Percentiles rank a stretch among this genome's conserved stretches.
Conservation (phyloP, 2,113 vertebrate genomes). For the Ia io region DNA sequence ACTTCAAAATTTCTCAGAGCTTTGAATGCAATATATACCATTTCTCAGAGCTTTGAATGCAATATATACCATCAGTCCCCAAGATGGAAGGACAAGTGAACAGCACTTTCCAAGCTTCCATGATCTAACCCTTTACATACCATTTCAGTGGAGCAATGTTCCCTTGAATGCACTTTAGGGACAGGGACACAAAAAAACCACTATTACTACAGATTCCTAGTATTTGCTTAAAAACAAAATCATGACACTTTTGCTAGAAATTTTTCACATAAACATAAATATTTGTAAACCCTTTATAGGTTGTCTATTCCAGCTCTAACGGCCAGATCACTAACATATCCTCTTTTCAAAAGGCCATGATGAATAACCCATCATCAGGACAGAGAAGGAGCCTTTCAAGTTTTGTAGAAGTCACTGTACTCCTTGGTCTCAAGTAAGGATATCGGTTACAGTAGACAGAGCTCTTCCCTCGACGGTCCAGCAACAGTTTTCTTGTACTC, state of each 20-base stretch:
- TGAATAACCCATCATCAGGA: not conserved
- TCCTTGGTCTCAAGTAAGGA: not conserved
- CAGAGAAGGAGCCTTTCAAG: not conserved
- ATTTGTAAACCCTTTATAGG: not conserved
- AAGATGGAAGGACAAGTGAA: not conserved
- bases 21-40: not conserved
- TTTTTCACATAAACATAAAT: not conserved
- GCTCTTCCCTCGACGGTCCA: not conserved
- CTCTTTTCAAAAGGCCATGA: not conserved
- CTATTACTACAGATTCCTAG: not conserved
- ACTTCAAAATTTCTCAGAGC: not conserved
- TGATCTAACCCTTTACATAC: not conserved
- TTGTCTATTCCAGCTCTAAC: not conserved
- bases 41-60: not conserved
- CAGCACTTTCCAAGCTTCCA: not conserved
- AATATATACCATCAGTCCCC: not conserved
- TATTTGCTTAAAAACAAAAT: constrained; percentile 16
- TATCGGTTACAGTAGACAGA: not conserved
- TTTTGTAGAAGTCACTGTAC: not conserved
- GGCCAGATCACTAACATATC: not conserved
- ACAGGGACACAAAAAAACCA: not conserved
- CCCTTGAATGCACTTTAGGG: not conserved
- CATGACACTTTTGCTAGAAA: not conserved
- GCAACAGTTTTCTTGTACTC: not conserved
- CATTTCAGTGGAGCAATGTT: not conserved